Conservation (phyloP, 2,797 vertebrate genomes). For the Danio albolineatus region DNA sequence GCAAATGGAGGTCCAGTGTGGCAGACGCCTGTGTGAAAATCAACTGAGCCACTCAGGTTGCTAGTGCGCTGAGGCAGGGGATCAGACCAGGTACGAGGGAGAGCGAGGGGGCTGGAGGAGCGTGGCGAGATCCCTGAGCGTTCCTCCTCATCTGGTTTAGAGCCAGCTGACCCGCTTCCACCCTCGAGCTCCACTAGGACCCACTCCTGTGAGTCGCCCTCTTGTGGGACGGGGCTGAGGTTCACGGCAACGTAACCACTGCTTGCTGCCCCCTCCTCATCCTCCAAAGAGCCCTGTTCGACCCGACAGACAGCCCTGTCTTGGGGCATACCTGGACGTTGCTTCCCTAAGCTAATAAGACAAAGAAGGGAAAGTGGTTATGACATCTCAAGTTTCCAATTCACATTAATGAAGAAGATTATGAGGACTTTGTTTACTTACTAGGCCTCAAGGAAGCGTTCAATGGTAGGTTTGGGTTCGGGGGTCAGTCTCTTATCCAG, state of each 20-base stretch:
- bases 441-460: constrained; percentile 95
- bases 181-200: constrained; percentile 94
- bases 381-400: background rate
- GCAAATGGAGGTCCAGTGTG: constrained; percentile 84
- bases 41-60: constrained; percentile 74
- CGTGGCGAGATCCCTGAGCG: constrained; percentile 77
- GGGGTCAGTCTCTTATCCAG: constrained; percentile 91
- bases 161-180: constrained; percentile 83
- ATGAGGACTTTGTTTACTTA: constrained; percentile 70
- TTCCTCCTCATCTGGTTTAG: constrained; percentile 81
- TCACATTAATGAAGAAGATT: background rate
- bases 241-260: constrained; percentile 93
- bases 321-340: constrained; percentile 74
- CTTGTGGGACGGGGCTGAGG: constrained; percentile 89
- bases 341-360: constrained; percentile 75
- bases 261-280: constrained; percentile 87
- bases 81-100: constrained; percentile 74
- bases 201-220: constrained; percentile 95
- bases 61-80: constrained; percentile 73
- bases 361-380: constrained; percentile 55
- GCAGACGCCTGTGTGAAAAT: constrained; percentile 73
- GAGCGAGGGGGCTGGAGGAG: constrained; percentile 75
- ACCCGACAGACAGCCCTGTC: constrained; percentile 82
- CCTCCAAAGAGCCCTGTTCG: constrained; percentile 82
- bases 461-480: constrained; percentile 94